Percentiles rank a stretch among this genome's conserved stretches.
phyloP scores from a whole-genome alignment of 2,797 vertebrate genomes.

The Rhincodon typus region DNA sequence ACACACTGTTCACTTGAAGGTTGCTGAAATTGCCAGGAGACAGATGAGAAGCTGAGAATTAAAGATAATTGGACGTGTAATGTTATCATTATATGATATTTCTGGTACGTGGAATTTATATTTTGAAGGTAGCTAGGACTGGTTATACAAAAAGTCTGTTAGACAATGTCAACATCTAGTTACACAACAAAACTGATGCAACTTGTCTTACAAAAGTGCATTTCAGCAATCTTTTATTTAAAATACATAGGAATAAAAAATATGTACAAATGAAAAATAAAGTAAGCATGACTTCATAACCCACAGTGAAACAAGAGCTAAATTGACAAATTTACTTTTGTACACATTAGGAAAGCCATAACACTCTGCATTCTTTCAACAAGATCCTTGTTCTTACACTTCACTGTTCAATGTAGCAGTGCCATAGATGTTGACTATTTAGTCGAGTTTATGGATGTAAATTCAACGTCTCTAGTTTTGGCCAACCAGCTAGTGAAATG shows the following conservation, averaged over 20 bases:
- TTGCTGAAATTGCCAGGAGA: neutral
- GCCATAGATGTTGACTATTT: neutral
- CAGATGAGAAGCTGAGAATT: neutral
- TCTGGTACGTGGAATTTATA: neutral
- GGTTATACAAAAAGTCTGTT: neutral
- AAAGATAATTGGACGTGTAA: neutral
- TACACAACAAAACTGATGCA: neutral
- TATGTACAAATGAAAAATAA: slow-evolving; percentile 23
- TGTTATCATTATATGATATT: neutral
- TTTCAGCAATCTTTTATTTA: slow-evolving; percentile 32
- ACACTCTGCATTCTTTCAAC: neutral
- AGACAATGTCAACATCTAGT: no score
- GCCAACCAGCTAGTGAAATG: neutral
- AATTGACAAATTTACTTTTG: neutral
- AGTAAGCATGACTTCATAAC: slow-evolving; percentile 1
- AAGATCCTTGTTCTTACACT: neutral
- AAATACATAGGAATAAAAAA: slow-evolving; percentile 32
- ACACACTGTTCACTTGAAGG: neutral
- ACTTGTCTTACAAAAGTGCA: neutral
- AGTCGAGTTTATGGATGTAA: neutral
- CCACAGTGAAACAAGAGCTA: neutral
- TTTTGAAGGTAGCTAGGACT: neutral
- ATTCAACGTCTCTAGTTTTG: neutral
- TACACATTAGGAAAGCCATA: slow-evolving; percentile 10
- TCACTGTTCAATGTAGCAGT: neutral